Conservation (phyloP, 2,797 vertebrate species). For the Channa striata region DNA sequence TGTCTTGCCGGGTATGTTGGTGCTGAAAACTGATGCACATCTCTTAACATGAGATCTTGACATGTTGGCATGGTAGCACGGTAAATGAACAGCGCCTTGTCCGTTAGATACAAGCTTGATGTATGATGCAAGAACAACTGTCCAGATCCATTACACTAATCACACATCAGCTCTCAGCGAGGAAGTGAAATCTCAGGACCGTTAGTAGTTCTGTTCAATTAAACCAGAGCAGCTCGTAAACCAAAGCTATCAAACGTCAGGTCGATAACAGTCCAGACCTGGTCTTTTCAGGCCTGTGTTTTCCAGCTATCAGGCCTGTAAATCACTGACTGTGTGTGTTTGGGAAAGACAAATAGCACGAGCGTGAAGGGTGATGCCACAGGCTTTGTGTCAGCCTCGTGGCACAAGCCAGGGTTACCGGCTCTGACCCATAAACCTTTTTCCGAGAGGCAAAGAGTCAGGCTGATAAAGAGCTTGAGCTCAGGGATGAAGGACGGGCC, state of each 20-base stretch:
- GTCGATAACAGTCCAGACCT: slow-evolving; percentile 40
- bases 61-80: slow-evolving; percentile 8
- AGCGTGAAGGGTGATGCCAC: slow-evolving; percentile 1
- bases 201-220: slow-evolving; percentile 57
- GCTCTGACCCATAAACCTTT: slow-evolving; percentile 33
- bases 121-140: slow-evolving; percentile 30
- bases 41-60: slow-evolving; percentile 16
- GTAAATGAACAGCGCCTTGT: slow-evolving; percentile 23
- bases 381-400: slow-evolving; percentile 13
- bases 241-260: slow-evolving; percentile 31
- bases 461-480: slow-evolving; percentile 53
- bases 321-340: slow-evolving; percentile 27
- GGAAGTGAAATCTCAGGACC: slow-evolving; percentile 53
- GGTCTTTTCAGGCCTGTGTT: not conserved
- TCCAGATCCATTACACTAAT: slow-evolving; percentile 57
- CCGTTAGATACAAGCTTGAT: slow-evolving; percentile 35
- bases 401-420: slow-evolving; percentile 17
- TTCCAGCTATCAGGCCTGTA: slow-evolving; percentile 27
- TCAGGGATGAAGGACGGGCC: slow-evolving; percentile 66
- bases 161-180: slow-evolving; percentile 42
- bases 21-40: slow-evolving; percentile 18
- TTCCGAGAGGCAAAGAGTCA: slow-evolving; percentile 19
- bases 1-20: not conserved
- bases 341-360: not conserved
- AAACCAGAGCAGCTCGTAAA: slow-evolving; percentile 54